Percentiles rank a stretch among this genome's conserved stretches.
phyloP scores from a whole-genome alignment of 1,140 invertebrate species.

The Dreissena polymorpha region DNA sequence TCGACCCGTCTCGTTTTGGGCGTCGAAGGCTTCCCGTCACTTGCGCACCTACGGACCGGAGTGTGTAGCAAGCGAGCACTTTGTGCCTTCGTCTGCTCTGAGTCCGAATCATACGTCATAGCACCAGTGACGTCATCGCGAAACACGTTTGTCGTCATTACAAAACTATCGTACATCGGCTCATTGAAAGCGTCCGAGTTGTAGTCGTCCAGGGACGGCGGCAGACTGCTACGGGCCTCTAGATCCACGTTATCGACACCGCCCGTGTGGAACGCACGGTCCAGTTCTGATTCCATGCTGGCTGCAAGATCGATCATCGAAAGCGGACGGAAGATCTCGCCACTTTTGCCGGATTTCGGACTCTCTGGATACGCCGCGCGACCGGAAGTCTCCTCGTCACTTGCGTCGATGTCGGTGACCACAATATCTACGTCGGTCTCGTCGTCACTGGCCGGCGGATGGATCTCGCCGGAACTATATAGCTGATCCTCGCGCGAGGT shows the following conservation, averaged over 20 bases:
- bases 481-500: too few species aligned
- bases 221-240: slow-evolving; percentile 47
- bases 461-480: slow-evolving; percentile 9
- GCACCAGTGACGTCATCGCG: background rate
- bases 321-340: slow-evolving; percentile 42
- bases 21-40: slow-evolving; percentile 13
- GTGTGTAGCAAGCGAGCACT: slow-evolving; percentile 6
- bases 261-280: slow-evolving; percentile 38
- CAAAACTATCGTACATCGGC: slow-evolving; percentile 32
- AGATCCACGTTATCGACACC: slow-evolving; percentile 26
- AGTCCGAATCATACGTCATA: slow-evolving; percentile 10
- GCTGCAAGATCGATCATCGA: slow-evolving; percentile 50
- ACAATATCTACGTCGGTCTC: slow-evolving; percentile 50
- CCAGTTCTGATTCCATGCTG: slow-evolving; percentile 52
- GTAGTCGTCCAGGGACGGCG: slow-evolving; percentile 19
- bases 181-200: slow-evolving; percentile 30
- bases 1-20: slow-evolving; percentile 33
- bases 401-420: slow-evolving; percentile 41
- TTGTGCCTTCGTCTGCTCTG: slow-evolving; percentile 8
- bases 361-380: background rate
- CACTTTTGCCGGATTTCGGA: slow-evolving; percentile 21
- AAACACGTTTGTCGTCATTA: slow-evolving; percentile 9
- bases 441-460: background rate
- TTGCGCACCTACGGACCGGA: slow-evolving; percentile 35
- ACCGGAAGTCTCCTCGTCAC: background rate